Base-by-base conservation (phyloP, 2,797 vertebrate species). In the Rachycentron canadum region DNA sequence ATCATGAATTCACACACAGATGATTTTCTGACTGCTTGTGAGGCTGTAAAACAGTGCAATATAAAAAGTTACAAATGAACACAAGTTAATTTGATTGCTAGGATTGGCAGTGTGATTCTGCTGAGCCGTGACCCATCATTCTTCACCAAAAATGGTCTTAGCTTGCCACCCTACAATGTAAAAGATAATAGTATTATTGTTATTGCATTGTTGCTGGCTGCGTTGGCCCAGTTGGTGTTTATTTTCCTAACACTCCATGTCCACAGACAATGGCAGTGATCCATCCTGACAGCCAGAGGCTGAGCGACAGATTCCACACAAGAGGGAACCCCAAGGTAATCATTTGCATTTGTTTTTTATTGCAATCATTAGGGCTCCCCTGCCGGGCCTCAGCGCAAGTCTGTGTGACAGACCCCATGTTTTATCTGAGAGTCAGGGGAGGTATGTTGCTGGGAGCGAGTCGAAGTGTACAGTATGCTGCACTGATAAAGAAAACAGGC, bases 331-430 rank as follows among this genome's bases (percentile, higher is more conserved):
- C 93, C 93, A 87, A 92, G 93, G 93, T 94, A 92, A 93, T 94
- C 90, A 94, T 94, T 94, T 94, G 92, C 91, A 93, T 93, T 92
- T 92, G 90, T 93, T 94, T 94, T 94, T 93, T 93, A 93, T 94
- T 92, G 92, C 91, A 72, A 89, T 93, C 93, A 93, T 93, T 94
- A 93, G 87, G 89, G 82, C 90, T 91, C 87, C 89, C 92, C 93
- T 89, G 89, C 86, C 47, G 89, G 88, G 88, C 87, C 85, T 78
- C 80, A 40, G 81, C 87, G 81, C 91, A 83, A 82, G 86, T 73
- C 89, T 78, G 82, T 83, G 89, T 93, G 93, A 94, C 93, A 94
- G 90, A 91, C 76, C 81, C 91, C 88, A 92, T 94, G 92, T 92
- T 93, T 94, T 94, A 94, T 94, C 89, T 75, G 45, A 68, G 89